Conservation (phyloP, 2,888 invertebrate genomes). For the Eudasyphora cyanicolor region DNA sequence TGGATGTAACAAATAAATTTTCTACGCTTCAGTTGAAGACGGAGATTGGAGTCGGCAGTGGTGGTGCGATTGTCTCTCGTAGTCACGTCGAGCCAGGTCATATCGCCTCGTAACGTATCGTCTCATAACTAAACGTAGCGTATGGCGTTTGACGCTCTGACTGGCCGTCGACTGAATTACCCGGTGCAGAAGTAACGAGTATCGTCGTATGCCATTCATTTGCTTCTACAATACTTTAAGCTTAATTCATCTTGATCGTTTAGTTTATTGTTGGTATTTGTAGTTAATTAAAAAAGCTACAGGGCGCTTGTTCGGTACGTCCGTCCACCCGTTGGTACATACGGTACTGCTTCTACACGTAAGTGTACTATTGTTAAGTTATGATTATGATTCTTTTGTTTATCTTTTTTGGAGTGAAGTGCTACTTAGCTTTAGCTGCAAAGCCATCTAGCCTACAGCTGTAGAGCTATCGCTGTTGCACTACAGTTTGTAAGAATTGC, state of each 20-base stretch:
- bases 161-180: no score
- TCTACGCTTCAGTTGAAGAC: constrained; percentile 55
- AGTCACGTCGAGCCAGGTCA: no score
- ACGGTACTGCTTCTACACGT: background rate
- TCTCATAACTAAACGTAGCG: constrained; percentile 7
- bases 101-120: background rate
- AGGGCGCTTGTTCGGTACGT: constrained; percentile 54
- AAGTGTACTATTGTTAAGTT: constrained; percentile 47
- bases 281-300: constrained; percentile 68
- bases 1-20: constrained; percentile 47
- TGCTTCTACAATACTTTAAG: constrained; percentile 24
- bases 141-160: no score
- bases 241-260: constrained; percentile 37
- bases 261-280: constrained; percentile 41
- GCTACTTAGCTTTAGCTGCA: constrained; percentile 45
- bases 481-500: no score
- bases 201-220: constrained; percentile 22
- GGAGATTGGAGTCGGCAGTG: background rate
- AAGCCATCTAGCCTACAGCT: constrained; percentile 41
- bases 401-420: constrained; percentile 26
- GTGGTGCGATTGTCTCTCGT: no score
- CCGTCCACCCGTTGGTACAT: background rate
- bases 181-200: background rate
- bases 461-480: background rate
- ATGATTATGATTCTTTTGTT: constrained; percentile 61